Evolutionary conservation across 1,140 invertebrate genomes (phyloP).

Genomic region (Ceratoteleas bidentatus): DNA sequence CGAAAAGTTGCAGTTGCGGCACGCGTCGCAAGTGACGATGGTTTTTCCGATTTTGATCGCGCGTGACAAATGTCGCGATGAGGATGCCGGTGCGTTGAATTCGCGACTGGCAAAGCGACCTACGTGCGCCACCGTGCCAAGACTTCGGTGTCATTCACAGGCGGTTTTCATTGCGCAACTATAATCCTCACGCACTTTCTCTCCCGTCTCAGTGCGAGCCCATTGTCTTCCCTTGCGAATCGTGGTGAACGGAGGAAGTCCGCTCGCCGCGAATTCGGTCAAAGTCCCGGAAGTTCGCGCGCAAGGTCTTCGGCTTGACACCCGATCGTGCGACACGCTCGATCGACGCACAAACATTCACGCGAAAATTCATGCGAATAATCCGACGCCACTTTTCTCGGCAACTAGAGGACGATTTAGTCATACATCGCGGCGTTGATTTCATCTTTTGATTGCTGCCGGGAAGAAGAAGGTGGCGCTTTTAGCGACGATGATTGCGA

Average conservation of each 20-base stretch:
- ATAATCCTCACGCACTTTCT: slow-evolving; percentile 77
- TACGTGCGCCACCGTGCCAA: slow-evolving; percentile 61
- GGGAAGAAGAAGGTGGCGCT: too few relatives aligned
- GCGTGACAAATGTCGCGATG: slow-evolving; percentile 51
- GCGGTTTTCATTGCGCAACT: slow-evolving; percentile 75
- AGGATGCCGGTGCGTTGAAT: slow-evolving; percentile 58
- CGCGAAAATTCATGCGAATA: neutral
- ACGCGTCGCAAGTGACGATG: too few relatives aligned
- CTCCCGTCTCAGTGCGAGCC: slow-evolving; percentile 67
- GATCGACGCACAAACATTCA: neutral
- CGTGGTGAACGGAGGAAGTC: slow-evolving; percentile 44
- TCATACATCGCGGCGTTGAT: too few relatives aligned
- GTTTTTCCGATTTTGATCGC: slow-evolving; percentile 5
- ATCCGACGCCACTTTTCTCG: too few relatives aligned
- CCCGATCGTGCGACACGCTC: neutral
- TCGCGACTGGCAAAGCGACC: slow-evolving; percentile 63
- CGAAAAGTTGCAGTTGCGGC: neutral
- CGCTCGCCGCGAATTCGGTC: slow-evolving; percentile 54
- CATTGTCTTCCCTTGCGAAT: slow-evolving; percentile 69
- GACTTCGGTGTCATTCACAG: slow-evolving; percentile 80
- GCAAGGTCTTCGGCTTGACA: slow-evolving; percentile 38
- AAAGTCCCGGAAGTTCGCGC: slow-evolving; percentile 47
- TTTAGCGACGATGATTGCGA: too few relatives aligned
- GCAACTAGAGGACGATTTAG: too few relatives aligned
- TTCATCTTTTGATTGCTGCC: too few relatives aligned